phyloP scores from a whole-genome alignment of 2,113 vertebrate species.

The Lynx canadensis region DNA sequence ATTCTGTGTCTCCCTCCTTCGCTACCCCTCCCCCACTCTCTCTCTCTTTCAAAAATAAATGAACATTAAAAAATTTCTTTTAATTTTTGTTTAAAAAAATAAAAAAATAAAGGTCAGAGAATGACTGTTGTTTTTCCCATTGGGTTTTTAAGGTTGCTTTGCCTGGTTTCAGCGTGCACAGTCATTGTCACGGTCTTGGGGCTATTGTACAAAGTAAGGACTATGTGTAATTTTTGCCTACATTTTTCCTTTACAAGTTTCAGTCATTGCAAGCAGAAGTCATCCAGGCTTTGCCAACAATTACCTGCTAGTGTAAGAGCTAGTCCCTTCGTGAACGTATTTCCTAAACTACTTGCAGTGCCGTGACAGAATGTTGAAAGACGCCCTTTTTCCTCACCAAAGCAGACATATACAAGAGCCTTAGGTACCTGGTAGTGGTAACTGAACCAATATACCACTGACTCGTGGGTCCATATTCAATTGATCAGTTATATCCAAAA shows the following conservation, averaged over 20 bases:
- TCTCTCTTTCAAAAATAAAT: too few species aligned
- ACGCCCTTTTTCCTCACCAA: background rate
- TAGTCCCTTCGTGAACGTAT: background rate
- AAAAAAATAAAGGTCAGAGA: background rate
- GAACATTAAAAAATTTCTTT: too few species aligned
- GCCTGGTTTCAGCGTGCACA: background rate
- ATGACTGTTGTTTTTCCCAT: background rate
- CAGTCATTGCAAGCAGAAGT: background rate
- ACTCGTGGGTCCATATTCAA: conserved; percentile 93
- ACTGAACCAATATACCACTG: conserved; percentile 93
- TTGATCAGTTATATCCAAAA: conserved; percentile 90
- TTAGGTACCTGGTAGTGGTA: conserved; percentile 90
- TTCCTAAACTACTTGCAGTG: background rate
- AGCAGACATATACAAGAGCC: background rate
- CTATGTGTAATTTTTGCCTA: background rate
- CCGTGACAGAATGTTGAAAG: background rate
- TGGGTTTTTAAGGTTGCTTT: background rate
- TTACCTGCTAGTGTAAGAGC: background rate
- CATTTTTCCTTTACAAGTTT: background rate
- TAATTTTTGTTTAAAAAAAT: too few species aligned
- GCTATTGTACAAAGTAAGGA: background rate
- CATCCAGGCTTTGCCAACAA: background rate
- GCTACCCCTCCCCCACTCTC: too few species aligned
- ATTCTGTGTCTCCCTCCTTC: too few species aligned
- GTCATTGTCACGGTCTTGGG: background rate